phyloP scores from a whole-genome alignment of 2,113 vertebrate species.

The Hoplias malabaricus region DNA sequence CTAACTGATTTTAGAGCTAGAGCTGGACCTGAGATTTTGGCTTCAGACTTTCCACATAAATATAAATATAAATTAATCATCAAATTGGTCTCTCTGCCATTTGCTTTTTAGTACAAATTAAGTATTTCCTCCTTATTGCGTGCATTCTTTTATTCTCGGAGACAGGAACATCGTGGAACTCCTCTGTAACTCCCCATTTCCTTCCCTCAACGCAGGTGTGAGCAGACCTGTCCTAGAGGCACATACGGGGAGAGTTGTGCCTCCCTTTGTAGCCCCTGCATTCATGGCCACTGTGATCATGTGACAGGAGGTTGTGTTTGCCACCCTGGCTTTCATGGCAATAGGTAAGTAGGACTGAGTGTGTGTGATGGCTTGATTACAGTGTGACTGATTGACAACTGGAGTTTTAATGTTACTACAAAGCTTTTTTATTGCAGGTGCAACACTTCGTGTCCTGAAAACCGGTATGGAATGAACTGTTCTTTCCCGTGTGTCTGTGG shows the following conservation, averaged over 20 bases:
- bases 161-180: no score
- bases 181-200: background rate
- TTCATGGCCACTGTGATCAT: slow-evolving; percentile 80
- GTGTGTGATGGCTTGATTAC: background rate
- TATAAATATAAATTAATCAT: no score
- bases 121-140: no score
- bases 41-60: no score
- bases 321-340: slow-evolving; percentile 81
- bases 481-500: slow-evolving; percentile 80
- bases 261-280: slow-evolving; percentile 77
- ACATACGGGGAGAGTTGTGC: slow-evolving; percentile 82
- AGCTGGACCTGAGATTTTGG: no score
- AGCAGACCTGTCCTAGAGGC: slow-evolving; percentile 72
- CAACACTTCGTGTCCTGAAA: slow-evolving; percentile 82
- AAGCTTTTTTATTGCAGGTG: slow-evolving; percentile 74
- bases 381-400: background rate
- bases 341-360: slow-evolving; percentile 77
- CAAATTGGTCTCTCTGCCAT: no score
- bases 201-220: slow-evolving; percentile 77
- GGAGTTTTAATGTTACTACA: background rate
- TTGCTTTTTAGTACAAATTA: no score
- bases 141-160: no score
- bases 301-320: slow-evolving; percentile 87
- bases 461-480: slow-evolving; percentile 85
- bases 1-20: no score